phyloP scores from a whole-genome alignment of 2,113 vertebrate genomes.

The Nerophis lumbriciformis region DNA sequence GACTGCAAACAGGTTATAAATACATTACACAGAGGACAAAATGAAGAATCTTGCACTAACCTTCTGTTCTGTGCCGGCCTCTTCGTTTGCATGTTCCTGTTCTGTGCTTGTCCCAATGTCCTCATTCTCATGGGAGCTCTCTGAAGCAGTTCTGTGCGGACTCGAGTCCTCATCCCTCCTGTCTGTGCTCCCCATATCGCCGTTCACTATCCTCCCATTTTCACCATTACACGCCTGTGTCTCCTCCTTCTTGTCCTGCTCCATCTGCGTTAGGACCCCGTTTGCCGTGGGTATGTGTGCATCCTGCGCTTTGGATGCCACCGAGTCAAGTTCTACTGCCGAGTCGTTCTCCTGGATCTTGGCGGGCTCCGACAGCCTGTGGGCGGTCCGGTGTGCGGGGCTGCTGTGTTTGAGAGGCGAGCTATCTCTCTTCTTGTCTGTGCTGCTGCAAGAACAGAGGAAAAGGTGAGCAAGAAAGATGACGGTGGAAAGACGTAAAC shows the following conservation, averaged over 20 bases:
- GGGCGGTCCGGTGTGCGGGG: conserved; percentile 44
- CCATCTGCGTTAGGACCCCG: conserved; percentile 64
- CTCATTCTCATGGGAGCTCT: conserved; percentile 18
- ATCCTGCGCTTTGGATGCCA: conserved; percentile 34
- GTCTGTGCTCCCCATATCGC: conserved; percentile 49
- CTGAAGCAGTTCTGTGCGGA: conserved; percentile 26
- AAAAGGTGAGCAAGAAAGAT: conserved; percentile 21
- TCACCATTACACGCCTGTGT: conserved; percentile 13
- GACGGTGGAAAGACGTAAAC: not conserved
- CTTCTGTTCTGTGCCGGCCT: conserved; percentile 51
- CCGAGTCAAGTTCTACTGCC: not conserved
- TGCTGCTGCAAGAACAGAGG: conserved; percentile 52
- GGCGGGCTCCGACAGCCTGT: conserved; percentile 32
- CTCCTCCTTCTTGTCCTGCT: conserved; percentile 25
- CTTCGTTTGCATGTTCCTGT: conserved; percentile 30
- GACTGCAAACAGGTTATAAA: not conserved
- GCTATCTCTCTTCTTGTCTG: conserved; percentile 57
- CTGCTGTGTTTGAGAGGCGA: conserved; percentile 59
- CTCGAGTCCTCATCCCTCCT: conserved; percentile 22
- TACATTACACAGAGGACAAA: not conserved
- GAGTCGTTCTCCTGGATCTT: conserved; percentile 24
- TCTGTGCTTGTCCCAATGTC: conserved; percentile 22
- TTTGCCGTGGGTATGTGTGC: conserved; percentile 50
- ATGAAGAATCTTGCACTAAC: conserved; percentile 23
- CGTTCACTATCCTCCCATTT: conserved; percentile 52